Evolutionary conservation across 1,140 invertebrate genomes (phyloP).

Genomic region (Nephotettix cincticeps): DNA sequence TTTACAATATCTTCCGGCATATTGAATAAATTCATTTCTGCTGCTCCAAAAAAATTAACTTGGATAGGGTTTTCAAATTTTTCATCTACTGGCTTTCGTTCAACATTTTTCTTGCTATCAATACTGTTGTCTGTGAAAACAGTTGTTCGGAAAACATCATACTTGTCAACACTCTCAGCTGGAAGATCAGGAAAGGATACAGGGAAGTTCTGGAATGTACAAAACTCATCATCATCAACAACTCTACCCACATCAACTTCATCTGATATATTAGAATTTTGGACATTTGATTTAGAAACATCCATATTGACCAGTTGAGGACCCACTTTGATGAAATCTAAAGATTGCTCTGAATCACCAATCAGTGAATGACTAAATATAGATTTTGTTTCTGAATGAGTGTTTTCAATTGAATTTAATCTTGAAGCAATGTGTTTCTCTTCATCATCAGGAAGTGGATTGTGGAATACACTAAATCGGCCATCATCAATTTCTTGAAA

Average conservation of each 20-base stretch:
- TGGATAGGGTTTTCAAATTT: too few relatives aligned
- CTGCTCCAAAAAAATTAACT: not conserved
- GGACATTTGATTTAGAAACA: too few relatives aligned
- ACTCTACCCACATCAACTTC: not conserved
- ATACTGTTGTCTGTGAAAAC: not conserved
- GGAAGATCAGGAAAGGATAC: not conserved
- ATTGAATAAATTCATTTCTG: not conserved
- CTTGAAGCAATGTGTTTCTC: not conserved
- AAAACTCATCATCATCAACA: constrained; percentile 32
- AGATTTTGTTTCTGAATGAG: not conserved
- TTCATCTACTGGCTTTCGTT: not conserved
- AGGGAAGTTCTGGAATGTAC: constrained; percentile 35
- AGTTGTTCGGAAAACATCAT: constrained; percentile 2
- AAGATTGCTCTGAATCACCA: not conserved
- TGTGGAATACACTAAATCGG: constrained; percentile 50
- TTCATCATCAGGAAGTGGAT: not conserved
- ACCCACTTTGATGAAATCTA: not conserved
- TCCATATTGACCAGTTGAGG: constrained; percentile 6
- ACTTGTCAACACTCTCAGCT: not conserved
- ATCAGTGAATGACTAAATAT: not conserved
- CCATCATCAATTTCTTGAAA: constrained; percentile 43
- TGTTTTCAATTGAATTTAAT: not conserved
- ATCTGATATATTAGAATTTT: not conserved
- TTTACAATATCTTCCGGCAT: not conserved
- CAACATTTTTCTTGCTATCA: not conserved